These are phyloP conservation scores for Scaptomyza hsui DNA, from an alignment of 1,140 invertebrate genomes.

Conservation along the genomic window DNA sequence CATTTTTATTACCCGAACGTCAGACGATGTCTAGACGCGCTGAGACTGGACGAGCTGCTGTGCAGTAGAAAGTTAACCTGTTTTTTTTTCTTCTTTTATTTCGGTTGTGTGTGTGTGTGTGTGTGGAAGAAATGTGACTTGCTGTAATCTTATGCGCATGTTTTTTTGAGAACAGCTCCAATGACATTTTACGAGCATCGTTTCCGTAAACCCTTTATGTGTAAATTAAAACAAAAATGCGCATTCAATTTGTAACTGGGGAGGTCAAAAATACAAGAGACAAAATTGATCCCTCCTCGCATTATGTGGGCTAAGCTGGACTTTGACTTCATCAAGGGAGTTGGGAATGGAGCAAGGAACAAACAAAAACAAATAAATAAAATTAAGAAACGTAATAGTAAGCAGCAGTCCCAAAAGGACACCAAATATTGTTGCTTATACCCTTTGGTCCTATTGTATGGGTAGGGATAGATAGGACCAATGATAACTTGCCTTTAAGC, in stretches of 20 bases:
- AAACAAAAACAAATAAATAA: constrained; percentile 42
- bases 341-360: not conserved
- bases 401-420: constrained; percentile 16
- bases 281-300: constrained; percentile 9
- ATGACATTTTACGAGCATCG: constrained; percentile 63
- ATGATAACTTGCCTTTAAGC: too few relatives aligned
- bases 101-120: constrained; percentile 2
- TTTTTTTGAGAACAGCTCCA: constrained; percentile 21
- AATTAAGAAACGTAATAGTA: constrained; percentile 37
- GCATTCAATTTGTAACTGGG: constrained; percentile 40
- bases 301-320: constrained; percentile 24
- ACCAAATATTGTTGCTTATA: constrained; percentile 8
- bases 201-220: constrained; percentile 57
- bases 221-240: constrained; percentile 62
- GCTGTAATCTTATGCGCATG: constrained; percentile 52
- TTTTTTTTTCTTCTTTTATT: constrained; percentile 9
- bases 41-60: constrained; percentile 4
- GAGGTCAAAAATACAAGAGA: constrained; percentile 13
- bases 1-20: constrained; percentile 51
- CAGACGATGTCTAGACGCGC: constrained; percentile 57
- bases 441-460: too few relatives aligned
- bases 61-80: constrained; percentile 6
- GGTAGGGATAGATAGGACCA: too few relatives aligned
- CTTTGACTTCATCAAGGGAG: constrained; percentile 25
- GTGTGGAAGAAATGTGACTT: constrained; percentile 31